Evolutionary conservation across 2,888 invertebrate genomes (phyloP).

Genomic region (Papilio elwesi): DNA sequence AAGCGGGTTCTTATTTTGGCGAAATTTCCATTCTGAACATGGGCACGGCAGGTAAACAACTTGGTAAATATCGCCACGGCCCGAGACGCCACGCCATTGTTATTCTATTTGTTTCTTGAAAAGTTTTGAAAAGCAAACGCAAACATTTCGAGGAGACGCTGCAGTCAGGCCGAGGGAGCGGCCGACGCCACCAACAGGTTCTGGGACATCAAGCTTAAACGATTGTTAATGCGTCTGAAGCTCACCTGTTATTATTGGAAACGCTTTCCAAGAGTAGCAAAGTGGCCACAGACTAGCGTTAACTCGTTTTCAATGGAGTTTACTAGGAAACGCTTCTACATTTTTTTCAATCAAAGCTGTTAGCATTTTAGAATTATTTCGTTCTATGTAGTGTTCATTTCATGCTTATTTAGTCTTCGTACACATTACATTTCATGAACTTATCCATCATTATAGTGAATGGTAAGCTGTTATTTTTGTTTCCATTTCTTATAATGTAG

Average conservation of each 20-base stretch:
- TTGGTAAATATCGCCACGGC: constrained; percentile 93
- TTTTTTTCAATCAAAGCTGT: constrained; percentile 50
- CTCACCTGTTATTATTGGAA: constrained; percentile 36
- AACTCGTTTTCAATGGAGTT: constrained; percentile 57
- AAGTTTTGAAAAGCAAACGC: constrained; percentile 73
- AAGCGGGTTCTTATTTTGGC: constrained; percentile 99
- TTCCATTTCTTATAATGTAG: constrained; percentile 64
- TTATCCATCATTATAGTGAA: constrained; percentile 52
- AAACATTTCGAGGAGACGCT: constrained; percentile 82
- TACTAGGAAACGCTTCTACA: constrained; percentile 70
- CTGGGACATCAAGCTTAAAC: constrained; percentile 72
- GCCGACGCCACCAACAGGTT: constrained; percentile 80
- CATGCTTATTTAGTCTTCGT: constrained; percentile 44
- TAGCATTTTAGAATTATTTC: constrained; percentile 39
- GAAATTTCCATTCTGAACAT: constrained; percentile 99
- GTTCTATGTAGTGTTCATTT: constrained; percentile 43
- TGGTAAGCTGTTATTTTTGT: constrained; percentile 68
- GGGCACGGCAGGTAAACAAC: constrained; percentile 99
- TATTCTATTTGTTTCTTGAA: constrained; percentile 73
- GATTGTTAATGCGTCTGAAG: constrained; percentile 58
- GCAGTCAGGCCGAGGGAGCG: constrained; percentile 84
- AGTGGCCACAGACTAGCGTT: constrained; percentile 52
- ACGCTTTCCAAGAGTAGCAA: constrained; percentile 49
- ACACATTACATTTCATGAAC: constrained; percentile 57
- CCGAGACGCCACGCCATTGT: constrained; percentile 85